Percentiles rank a stretch among this genome's conserved stretches.
Evolutionary conservation across 1,140 invertebrate species (phyloP).

Genomic region (Homalodisca vitripennis): DNA sequence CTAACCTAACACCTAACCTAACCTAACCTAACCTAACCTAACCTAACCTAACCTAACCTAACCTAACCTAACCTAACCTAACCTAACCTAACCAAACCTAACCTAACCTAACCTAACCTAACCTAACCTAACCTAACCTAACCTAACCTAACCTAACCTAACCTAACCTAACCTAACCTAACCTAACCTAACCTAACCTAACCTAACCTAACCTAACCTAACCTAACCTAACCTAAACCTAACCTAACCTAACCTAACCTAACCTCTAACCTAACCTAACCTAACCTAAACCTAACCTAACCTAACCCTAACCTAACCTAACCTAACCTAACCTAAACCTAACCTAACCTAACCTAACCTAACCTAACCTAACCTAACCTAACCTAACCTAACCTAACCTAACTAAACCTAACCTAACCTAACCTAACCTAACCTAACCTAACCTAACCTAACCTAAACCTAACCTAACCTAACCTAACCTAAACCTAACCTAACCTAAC

Average conservation of each 20-base stretch:
- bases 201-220: not conserved
- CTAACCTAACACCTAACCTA: conserved; percentile 38
- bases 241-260: not conserved
- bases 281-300: not conserved
- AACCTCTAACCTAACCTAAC: not conserved
- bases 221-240: not conserved
- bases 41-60: conserved; percentile 6
- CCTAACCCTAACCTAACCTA: not conserved
- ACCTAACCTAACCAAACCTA: not conserved
- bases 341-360: not conserved
- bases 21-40: conserved; percentile 29
- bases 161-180: not conserved
- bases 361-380: not conserved
- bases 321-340: not conserved
- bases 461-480: not conserved
- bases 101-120: not conserved
- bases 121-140: not conserved
- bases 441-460: not conserved
- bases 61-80: not conserved
- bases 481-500: not conserved
- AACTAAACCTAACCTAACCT: not conserved
- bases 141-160: not conserved
- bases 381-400: conserved; percentile 2
- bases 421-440: not conserved
- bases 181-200: not conserved